A percentile compares a stretch with the other conserved stretches of the same genome.
phyloP scores from a whole-genome alignment of 2,797 vertebrate species.

The Huso huso region DNA sequence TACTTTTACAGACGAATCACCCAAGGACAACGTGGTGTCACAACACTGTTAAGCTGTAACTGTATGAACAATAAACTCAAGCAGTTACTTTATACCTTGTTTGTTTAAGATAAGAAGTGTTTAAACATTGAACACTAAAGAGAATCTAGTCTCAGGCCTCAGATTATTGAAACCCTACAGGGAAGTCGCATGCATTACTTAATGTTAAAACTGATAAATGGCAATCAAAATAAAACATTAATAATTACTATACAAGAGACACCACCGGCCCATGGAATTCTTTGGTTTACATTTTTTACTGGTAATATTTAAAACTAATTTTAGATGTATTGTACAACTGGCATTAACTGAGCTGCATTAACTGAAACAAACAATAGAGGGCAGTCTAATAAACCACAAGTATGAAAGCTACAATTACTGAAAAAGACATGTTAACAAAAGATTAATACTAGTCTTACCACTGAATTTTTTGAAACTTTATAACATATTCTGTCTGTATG shows the following conservation, averaged over 20 bases:
- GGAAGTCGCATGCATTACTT: conserved; percentile 23
- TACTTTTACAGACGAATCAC: conserved; percentile 37
- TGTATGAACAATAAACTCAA: background rate
- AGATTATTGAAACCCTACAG: conserved; percentile 31
- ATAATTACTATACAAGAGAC: conserved; percentile 36
- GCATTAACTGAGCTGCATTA: conserved; percentile 29
- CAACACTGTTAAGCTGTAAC: background rate
- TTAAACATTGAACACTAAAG: conserved; percentile 31
- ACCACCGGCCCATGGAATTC: conserved; percentile 38
- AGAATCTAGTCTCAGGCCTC: conserved; percentile 31
- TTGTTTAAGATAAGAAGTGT: conserved; percentile 51
- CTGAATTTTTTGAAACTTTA: background rate
- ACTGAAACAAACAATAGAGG: conserved; percentile 27
- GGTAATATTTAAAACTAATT: conserved; percentile 17
- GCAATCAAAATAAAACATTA: conserved; percentile 43
- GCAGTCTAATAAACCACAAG: conserved; percentile 20
- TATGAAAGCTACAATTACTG: background rate
- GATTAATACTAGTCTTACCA: background rate
- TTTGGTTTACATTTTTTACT: conserved; percentile 56
- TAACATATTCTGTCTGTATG: background rate
- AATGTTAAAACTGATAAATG: conserved; percentile 22
- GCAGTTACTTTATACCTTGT: conserved; percentile 30
- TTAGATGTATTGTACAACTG: conserved; percentile 12
- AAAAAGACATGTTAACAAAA: conserved; percentile 7
- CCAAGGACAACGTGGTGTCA: background rate